Conservation (phyloP, 2,797 vertebrate species). For the Onychomys arenicola region DNA sequence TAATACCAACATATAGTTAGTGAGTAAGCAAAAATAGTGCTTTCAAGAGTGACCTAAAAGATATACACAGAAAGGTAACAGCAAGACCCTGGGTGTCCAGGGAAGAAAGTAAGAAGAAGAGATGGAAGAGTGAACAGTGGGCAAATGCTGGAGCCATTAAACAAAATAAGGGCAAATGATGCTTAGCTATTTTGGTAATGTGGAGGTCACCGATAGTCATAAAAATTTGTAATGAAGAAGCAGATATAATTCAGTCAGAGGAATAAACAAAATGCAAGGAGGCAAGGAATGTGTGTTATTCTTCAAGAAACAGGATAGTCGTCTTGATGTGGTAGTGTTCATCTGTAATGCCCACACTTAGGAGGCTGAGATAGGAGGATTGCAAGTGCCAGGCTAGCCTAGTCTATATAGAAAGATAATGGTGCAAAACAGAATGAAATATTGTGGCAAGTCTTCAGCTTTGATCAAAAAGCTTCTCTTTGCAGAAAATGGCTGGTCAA, state of each 20-base stretch:
- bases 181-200: conserved; percentile 30
- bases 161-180: neutral
- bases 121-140: neutral
- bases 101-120: neutral
- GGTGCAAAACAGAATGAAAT: neutral
- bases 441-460: neutral
- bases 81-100: neutral
- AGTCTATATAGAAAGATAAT: neutral
- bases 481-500: neutral
- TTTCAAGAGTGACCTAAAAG: conserved; percentile 36
- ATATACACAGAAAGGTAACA: neutral
- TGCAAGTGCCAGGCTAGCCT: neutral
- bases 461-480: neutral
- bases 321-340: neutral
- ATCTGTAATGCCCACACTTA: neutral
- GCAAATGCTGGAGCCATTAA: conserved; percentile 14
- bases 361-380: neutral
- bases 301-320: neutral
- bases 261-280: neutral
- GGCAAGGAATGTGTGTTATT: neutral
- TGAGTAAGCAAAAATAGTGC: neutral
- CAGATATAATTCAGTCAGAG: neutral
- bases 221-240: neutral
- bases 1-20: neutral
- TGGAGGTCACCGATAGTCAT: conserved; percentile 13